These are phyloP conservation scores for Nerophis ophidion DNA, from an alignment of 2,113 vertebrate genomes.

Conservation along the genomic window DNA sequence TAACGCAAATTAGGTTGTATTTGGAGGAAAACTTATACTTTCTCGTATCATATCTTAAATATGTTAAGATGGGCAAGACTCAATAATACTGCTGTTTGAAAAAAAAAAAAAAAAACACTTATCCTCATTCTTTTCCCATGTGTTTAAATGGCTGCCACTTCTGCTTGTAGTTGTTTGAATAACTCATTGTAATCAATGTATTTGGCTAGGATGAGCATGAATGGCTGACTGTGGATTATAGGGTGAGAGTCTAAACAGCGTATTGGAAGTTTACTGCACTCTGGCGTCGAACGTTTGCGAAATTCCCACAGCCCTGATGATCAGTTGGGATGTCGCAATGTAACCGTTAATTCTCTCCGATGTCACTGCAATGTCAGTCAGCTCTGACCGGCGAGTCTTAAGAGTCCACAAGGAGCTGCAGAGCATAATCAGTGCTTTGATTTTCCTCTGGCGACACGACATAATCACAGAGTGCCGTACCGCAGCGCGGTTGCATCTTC, in stretches of 20 bases:
- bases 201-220: constrained; percentile 27
- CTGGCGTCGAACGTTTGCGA: constrained; percentile 7
- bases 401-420: constrained; percentile 42
- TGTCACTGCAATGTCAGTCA: constrained; percentile 53
- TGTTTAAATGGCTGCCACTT: constrained; percentile 21
- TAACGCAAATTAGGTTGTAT: no score
- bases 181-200: constrained; percentile 48
- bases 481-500: constrained; percentile 47
- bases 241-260: constrained; percentile 26
- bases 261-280: constrained; percentile 12
- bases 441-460: constrained; percentile 46
- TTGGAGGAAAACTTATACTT: no score
- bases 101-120: constrained; percentile 6
- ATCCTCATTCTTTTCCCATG: constrained; percentile 5
- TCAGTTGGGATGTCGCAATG: constrained; percentile 16
- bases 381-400: constrained; percentile 42
- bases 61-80: no score
- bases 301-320: constrained; percentile 37
- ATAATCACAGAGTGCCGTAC: constrained; percentile 55
- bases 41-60: no score
- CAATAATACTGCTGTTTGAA: no score
- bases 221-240: constrained; percentile 2
- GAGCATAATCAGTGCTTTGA: constrained; percentile 61
- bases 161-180: constrained; percentile 22
- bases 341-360: constrained; percentile 34